phyloP scores from a whole-genome alignment of 92 coral and sea anemone species.

The Parazoanthus atlanticus region DNA sequence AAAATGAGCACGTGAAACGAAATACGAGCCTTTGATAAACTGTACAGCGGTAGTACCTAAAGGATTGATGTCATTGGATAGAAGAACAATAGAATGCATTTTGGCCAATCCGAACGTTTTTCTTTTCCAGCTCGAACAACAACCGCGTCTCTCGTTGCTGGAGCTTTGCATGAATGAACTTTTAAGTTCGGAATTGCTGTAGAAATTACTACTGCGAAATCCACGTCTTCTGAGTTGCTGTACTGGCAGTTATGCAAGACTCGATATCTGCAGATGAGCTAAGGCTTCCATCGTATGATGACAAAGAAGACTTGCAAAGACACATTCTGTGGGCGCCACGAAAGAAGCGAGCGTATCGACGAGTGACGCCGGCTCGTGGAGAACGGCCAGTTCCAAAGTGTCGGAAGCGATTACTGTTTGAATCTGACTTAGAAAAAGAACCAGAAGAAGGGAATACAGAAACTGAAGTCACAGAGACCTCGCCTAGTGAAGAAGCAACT shows the following conservation, averaged over 20 bases:
- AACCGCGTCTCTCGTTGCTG: conserved; percentile 23
- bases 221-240: background rate
- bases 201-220: background rate
- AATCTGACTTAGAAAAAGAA: conserved; percentile 27
- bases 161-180: background rate
- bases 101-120: conserved; percentile 31
- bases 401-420: conserved; percentile 37
- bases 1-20: conserved; percentile 21
- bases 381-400: conserved; percentile 18
- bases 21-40: background rate
- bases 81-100: conserved; percentile 13
- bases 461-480: background rate
- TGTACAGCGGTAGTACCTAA: conserved; percentile 19
- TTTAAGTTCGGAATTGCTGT: background rate
- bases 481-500: background rate
- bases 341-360: conserved; percentile 43
- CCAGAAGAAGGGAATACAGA: conserved; percentile 6
- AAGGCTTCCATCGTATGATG: background rate
- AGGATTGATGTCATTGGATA: conserved; percentile 10
- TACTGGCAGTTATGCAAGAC: background rate
- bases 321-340: conserved; percentile 47
- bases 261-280: background rate
- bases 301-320: conserved; percentile 32
- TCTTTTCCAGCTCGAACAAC: background rate
- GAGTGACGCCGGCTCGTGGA: conserved; percentile 24